A percentile compares a stretch with the other conserved stretches of the same genome.
Conservation (phyloP, 53 echinoderm and acorn worm genomes). For the Astropecten irregularis region DNA sequence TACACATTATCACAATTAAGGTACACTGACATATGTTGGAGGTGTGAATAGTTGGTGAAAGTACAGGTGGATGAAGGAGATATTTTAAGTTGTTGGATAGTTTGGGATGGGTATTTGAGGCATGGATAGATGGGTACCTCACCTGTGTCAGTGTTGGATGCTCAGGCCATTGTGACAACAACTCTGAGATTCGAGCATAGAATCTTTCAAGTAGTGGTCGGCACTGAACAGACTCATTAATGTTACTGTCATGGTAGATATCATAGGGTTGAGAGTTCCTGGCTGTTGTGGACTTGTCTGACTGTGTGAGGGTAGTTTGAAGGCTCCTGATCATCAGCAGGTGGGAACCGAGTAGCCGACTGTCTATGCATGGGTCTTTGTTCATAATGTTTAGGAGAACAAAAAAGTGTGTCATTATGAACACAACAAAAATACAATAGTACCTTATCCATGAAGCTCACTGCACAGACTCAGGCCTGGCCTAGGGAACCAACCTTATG, state of each 20-base stretch:
- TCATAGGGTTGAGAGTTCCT: conserved; percentile 64
- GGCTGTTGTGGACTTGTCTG: background rate
- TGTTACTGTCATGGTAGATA: conserved; percentile 88
- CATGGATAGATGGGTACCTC: no score
- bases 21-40: no score
- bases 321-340: conserved; percentile 67
- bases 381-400: no score
- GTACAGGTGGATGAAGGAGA: no score
- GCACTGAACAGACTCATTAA: conserved; percentile 76
- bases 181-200: conserved; percentile 53
- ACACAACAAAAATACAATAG: background rate
- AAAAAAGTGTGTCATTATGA: no score
- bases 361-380: conserved; percentile 61
- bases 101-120: no score
- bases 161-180: conserved; percentile 92
- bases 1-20: no score
- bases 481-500: no score
- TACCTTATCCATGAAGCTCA: no score
- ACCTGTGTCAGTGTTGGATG: conserved; percentile 97
- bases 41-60: no score
- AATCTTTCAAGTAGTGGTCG: conserved; percentile 74
- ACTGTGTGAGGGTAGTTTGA: conserved; percentile 60
- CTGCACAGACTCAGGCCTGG: no score
- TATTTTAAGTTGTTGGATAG: no score
- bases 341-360: conserved; percentile 68